Percentiles rank a stretch among this genome's conserved stretches.
Conservation (phyloP, 2,113 vertebrate genomes). For the Polyodon spathula region DNA sequence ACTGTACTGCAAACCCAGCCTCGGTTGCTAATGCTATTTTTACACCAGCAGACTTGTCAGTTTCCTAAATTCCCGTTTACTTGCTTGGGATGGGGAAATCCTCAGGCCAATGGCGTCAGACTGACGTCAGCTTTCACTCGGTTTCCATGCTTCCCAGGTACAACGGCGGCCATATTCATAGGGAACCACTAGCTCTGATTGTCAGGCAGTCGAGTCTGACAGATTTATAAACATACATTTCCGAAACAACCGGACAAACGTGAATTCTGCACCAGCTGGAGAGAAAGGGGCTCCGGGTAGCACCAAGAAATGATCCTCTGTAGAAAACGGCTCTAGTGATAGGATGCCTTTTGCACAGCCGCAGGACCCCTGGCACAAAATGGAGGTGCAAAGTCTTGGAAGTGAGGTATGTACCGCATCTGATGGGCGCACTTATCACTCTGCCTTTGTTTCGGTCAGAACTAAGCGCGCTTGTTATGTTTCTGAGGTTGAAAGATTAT, state of each 20-base stretch:
- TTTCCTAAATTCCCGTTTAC: slow-evolving; percentile 11
- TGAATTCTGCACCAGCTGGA: slow-evolving; percentile 23
- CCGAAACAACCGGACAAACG: slow-evolving; percentile 15
- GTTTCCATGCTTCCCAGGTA: slow-evolving; percentile 55
- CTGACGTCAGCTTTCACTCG: slow-evolving; percentile 59
- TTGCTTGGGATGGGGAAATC: slow-evolving; percentile 56
- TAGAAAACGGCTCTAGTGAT: slow-evolving; percentile 47
- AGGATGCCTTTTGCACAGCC: slow-evolving; percentile 70
- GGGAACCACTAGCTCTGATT: slow-evolving; percentile 27
- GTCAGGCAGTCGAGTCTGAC: slow-evolving; percentile 34
- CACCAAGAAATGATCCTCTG: slow-evolving; percentile 47
- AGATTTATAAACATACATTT: slow-evolving; percentile 20
- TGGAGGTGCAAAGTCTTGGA: slow-evolving; percentile 73
- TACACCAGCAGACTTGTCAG: not conserved
- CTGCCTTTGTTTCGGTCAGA: too few species aligned
- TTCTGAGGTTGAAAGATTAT: not conserved
- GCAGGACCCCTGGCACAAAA: slow-evolving; percentile 71
- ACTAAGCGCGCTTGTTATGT: not conserved
- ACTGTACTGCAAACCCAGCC: too few species aligned
- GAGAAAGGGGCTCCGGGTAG: slow-evolving; percentile 25
- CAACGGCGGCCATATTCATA: slow-evolving; percentile 69
- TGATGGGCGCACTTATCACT: too few species aligned
- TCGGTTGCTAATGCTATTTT: slow-evolving; percentile 1
- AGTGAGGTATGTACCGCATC: slow-evolving; percentile 48
- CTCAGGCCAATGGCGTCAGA: slow-evolving; percentile 62